Percentiles rank a stretch among this genome's conserved stretches.
These are phyloP conservation scores for Balearica regulorum DNA, from an alignment of 2,797 vertebrate genomes.

Conservation along the genomic window DNA sequence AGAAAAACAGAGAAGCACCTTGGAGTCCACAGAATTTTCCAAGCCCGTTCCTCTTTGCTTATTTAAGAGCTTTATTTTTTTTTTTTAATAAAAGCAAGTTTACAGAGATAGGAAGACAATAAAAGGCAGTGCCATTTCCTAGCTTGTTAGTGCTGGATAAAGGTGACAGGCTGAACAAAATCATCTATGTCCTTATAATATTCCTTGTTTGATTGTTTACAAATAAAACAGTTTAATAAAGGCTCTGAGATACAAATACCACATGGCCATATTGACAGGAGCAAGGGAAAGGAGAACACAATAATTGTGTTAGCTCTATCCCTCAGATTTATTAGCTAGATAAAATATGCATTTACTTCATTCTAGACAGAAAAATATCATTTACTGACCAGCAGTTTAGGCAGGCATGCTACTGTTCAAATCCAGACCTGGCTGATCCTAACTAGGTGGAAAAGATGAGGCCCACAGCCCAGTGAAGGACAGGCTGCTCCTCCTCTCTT, in stretches of 20 bases:
- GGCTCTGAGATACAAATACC: neutral
- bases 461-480: neutral
- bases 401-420: neutral
- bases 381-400: neutral
- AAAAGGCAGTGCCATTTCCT: constrained; percentile 33
- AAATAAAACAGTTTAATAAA: constrained; percentile 62
- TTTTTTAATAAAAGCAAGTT: constrained; percentile 41
- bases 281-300: constrained; percentile 21
- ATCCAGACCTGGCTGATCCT: neutral
- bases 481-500: neutral
- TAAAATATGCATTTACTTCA: constrained; percentile 41
- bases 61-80: constrained; percentile 37
- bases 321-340: constrained; percentile 48
- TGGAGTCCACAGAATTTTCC: constrained; percentile 46
- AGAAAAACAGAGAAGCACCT: neutral
- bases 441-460: neutral
- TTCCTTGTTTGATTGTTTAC: constrained; percentile 46
- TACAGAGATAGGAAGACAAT: constrained; percentile 47
- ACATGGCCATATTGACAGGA: constrained; percentile 64
- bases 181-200: neutral
- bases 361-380: constrained; percentile 30
- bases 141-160: constrained; percentile 21
- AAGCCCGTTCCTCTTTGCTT: neutral
- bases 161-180: constrained; percentile 46
- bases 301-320: constrained; percentile 40